These are phyloP conservation scores for Eumacrocentrus americanus DNA, from an alignment of 2,888 invertebrate genomes.

Conservation along the genomic window DNA sequence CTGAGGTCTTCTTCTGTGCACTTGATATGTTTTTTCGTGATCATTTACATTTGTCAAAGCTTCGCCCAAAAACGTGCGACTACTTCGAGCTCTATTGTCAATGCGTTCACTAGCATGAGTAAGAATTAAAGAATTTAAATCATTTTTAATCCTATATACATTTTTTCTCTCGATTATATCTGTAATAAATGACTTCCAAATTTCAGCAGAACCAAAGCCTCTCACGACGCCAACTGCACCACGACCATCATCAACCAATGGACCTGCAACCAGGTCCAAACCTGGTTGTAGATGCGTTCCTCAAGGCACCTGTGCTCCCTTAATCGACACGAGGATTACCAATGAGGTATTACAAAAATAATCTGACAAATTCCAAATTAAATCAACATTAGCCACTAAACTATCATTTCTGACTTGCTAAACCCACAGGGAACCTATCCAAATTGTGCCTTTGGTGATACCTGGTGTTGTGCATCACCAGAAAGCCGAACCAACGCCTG, in stretches of 20 bases:
- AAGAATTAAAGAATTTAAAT: background rate
- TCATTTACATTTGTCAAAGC: background rate
- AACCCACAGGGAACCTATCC: slow-evolving; percentile 28
- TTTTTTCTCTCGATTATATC: background rate
- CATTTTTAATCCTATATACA: too few species aligned
- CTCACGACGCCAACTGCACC: background rate
- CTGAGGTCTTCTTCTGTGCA: too few species aligned
- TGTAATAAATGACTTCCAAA: too few species aligned
- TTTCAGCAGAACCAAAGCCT: background rate
- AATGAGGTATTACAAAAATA: slow-evolving; percentile 45
- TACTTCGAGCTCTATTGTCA: background rate
- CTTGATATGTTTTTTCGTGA: background rate
- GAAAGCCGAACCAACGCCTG: slow-evolving; percentile 35
- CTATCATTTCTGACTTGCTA: background rate
- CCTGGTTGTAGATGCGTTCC: slow-evolving; percentile 39
- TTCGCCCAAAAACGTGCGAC: background rate
- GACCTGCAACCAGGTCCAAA: too few species aligned
- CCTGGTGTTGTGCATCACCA: slow-evolving; percentile 38
- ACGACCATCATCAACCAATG: too few species aligned
- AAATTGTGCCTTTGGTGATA: slow-evolving; percentile 39
- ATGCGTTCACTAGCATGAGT: background rate
- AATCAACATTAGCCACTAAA: background rate
- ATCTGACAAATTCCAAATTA: too few species aligned
- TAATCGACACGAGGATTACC: slow-evolving; percentile 49
- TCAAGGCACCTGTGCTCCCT: slow-evolving; percentile 34